Evolutionary conservation across 2,797 vertebrate species (phyloP).

Genomic region (Rhinoraja longicauda): DNA sequence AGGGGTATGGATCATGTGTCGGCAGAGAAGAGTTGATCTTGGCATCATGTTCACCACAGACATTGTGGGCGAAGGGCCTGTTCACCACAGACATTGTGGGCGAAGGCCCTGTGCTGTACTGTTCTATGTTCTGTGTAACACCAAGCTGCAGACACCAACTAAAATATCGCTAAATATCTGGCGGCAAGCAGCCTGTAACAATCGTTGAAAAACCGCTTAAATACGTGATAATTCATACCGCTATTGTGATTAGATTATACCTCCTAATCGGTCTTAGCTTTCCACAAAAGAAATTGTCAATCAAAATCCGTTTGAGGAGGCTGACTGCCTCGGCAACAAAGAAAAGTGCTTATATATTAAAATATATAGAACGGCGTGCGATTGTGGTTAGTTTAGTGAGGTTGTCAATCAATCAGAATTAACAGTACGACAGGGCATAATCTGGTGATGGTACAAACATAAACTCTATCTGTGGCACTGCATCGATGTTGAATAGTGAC

Average conservation of each 20-base stretch:
- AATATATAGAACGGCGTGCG: conserved; percentile 25
- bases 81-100: no score
- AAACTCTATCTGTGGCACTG: conserved; percentile 54
- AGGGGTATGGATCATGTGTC: no score
- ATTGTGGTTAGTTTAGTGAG: conserved; percentile 8
- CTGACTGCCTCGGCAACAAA: conserved; percentile 25
- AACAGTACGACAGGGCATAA: conserved; percentile 56
- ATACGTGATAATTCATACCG: conserved; percentile 5
- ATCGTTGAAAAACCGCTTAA: conserved; percentile 6
- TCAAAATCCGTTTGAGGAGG: conserved; percentile 27
- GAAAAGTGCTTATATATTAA: conserved; percentile 9
- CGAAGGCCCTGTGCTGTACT: no score
- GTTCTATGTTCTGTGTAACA: neutral
- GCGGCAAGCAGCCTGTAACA: neutral
- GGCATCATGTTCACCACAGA: no score
- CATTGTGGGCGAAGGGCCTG: no score
- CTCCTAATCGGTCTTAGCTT: conserved; percentile 10
- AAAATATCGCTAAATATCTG: neutral
- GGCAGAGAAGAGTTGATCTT: no score
- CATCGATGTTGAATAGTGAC: neutral
- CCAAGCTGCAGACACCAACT: neutral
- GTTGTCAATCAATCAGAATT: conserved; percentile 47
- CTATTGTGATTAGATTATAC: conserved; percentile 35
- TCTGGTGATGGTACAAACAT: conserved; percentile 67
- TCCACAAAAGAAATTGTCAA: conserved; percentile 34